Base-by-base conservation (phyloP, 2,797 vertebrate species). In the Artibeus lituratus region DNA sequence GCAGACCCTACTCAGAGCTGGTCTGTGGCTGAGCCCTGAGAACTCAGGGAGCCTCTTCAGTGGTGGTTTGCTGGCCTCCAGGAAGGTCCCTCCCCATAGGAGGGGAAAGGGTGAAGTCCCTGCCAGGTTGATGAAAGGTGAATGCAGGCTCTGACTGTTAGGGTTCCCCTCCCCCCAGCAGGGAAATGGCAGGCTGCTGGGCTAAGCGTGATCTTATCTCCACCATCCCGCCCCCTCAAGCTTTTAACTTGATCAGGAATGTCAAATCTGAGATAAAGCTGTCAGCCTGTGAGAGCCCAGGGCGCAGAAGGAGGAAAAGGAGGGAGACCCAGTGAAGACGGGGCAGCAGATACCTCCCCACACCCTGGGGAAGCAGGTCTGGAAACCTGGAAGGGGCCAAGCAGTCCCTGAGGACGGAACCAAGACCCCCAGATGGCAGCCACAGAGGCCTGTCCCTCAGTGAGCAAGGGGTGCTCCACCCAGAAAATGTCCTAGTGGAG, bases 211-310 rank as follows among this genome's bases (percentile, higher is more conserved):
- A n/a, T 69, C 35, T 57, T 77, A 19, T 76, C 81, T 80, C 70
- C 1, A 72, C 3, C 55, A 10, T 6, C 2, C 0, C 53, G 9
- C 57, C 3, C 11, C 62, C 74, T 69, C 78, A 53, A 69, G 78
- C n/a, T 55, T 82, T 74, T 82, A 82, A 93, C 73, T 37, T 69
- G 83, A 96, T 86, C 32, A 32, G 88, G 91, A 93, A 72, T 19
- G 8, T 42, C 3, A 37, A 18, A 39, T 32, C 72, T 85, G 85
- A 94, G 90, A 91, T 94, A 74, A 80, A 32, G 29, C 80, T 35
- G 53, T 32, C 44, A n/a, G 74, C 21, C 37, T 62, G 55, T 32
- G 44, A 69, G 35, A 82, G 53, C 35, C 62, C 35, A 62, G 81
- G 65, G 65, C 47, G 29, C 22, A 85, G 95, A 14, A 49, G 22